phyloP scores from a whole-genome alignment of 2,113 vertebrate genomes.

The Xerus inauris region DNA sequence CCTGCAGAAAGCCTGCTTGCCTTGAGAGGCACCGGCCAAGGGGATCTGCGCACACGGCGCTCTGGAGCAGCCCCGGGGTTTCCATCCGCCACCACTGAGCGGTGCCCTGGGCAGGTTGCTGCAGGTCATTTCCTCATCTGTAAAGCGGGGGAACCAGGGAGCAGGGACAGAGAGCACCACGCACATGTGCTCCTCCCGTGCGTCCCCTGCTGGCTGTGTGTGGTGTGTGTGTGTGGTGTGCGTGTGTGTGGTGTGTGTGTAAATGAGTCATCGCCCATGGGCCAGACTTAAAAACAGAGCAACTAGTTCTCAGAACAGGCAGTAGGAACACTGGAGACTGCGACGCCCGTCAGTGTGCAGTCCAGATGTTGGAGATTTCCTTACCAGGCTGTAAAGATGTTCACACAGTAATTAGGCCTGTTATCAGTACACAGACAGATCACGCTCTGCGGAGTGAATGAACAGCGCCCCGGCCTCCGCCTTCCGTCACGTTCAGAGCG shows the following conservation, averaged over 20 bases:
- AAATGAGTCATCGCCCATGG: conserved; percentile 1
- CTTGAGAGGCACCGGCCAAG: background rate
- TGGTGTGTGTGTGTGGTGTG: background rate
- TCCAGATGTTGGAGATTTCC: conserved; percentile 74
- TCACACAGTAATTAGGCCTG: conserved; percentile 72
- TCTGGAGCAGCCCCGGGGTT: background rate
- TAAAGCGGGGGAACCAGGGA: background rate
- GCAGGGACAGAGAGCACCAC: background rate
- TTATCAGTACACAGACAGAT: conserved; percentile 74
- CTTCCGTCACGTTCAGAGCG: conserved; percentile 18
- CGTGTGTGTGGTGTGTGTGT: background rate
- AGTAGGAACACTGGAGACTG: conserved; percentile 13
- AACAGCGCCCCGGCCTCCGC: too few relatives aligned
- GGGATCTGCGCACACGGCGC: background rate
- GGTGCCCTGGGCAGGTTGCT: too few relatives aligned
- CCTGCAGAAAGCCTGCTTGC: background rate
- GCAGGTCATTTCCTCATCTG: background rate
- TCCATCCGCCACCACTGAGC: background rate
- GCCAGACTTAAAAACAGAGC: background rate
- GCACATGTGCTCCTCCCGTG: background rate
- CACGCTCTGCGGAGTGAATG: conserved; percentile 65
- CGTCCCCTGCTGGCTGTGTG: background rate
- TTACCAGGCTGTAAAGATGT: conserved; percentile 76
- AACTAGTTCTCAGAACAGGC: background rate
- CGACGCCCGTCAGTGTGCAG: conserved; percentile 14